A percentile compares a stretch with the other conserved stretches of the same genome.
Evolutionary conservation across 2,888 invertebrate species (phyloP).

Genomic region (Tethea ocularis): DNA sequence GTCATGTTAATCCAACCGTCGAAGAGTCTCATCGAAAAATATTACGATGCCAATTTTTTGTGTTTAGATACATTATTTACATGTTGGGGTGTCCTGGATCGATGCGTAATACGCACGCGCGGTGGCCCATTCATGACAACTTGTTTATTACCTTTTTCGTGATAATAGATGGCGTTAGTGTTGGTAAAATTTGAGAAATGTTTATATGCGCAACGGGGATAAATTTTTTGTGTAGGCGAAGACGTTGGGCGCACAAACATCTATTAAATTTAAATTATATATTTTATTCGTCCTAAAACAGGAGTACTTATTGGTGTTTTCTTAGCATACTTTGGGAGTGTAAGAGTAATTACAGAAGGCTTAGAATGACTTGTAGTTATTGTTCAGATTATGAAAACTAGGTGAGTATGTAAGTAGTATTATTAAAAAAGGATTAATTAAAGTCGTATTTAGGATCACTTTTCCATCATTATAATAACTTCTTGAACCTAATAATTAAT

Average conservation of each 20-base stretch:
- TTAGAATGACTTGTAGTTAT: too few relatives aligned
- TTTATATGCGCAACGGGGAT: background rate
- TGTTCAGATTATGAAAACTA: too few relatives aligned
- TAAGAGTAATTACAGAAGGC: background rate
- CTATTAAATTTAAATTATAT: slow-evolving; percentile 13
- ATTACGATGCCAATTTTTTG: slow-evolving; percentile 47
- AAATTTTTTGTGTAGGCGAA: slow-evolving; percentile 23
- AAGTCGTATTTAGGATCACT: too few relatives aligned
- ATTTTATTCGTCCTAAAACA: background rate
- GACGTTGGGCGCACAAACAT: slow-evolving; percentile 23
- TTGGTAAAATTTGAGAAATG: slow-evolving; percentile 36
- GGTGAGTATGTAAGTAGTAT: too few relatives aligned
- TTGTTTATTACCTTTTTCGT: slow-evolving; percentile 36
- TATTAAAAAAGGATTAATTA: too few relatives aligned
- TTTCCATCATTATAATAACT: too few relatives aligned
- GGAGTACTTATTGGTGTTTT: slow-evolving; percentile 2
- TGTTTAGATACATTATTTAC: slow-evolving; percentile 72
- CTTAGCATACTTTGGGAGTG: background rate
- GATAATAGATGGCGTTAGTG: slow-evolving; percentile 62
- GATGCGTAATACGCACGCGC: slow-evolving; percentile 75
- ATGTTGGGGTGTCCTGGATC: slow-evolving; percentile 61
- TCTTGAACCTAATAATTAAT: too few relatives aligned
- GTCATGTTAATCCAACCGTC: slow-evolving; percentile 22
- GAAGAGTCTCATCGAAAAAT: slow-evolving; percentile 32
- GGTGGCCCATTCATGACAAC: slow-evolving; percentile 62